Base-by-base conservation (phyloP, 2,797 vertebrate genomes). In the Notolabrus celidotus region DNA sequence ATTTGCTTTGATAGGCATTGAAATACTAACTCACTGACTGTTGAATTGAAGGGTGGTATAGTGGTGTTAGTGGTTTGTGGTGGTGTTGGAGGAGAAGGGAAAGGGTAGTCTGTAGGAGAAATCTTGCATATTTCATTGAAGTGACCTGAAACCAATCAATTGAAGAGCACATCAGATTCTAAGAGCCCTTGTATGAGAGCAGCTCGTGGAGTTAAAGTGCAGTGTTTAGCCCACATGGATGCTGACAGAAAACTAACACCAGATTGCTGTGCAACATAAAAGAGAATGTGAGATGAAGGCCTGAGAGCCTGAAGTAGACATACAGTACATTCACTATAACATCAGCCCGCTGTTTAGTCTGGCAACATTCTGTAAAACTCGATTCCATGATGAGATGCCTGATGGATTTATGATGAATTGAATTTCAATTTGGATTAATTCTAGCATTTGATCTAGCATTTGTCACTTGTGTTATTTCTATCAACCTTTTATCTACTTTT, bases 81-180 rank as follows among this genome's bases (percentile, higher is more conserved):
- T 20, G 42, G 10, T 16, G 29, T 49, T 12, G 15, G 19, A 22
- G 43, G 5, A 11, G 27, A 6, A 27, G 27, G 27, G 27, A 27
- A n/a, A 31, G 29, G 29, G 29, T 31, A 15, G 7, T 42, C 54
- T 68, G 66, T 61, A 71, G 41, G 64, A 62, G 67, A 29, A 72
- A 75, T 64, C 80, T 27, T 86, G 77, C 82, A 88, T 82, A 88
- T 89, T 81, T 83, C 74, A 91, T 68, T 77, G 71, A 85, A 80
- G 73, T 56, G 80, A 82, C 70, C 78, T 66, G 73, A 81, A 66
- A 52, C 57, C 83, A 83, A 88, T 86, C 84, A 81, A 77, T 78
- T 60, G 76, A 67, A 51, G 68, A 80, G 78, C 66, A 81, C 76
- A 60, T 65, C 58, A 54, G 50, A 55, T 85, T 79, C 57, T 41